These are phyloP conservation scores for Pammene aurita DNA, from an alignment of 2,888 invertebrate species.

Conservation along the genomic window DNA sequence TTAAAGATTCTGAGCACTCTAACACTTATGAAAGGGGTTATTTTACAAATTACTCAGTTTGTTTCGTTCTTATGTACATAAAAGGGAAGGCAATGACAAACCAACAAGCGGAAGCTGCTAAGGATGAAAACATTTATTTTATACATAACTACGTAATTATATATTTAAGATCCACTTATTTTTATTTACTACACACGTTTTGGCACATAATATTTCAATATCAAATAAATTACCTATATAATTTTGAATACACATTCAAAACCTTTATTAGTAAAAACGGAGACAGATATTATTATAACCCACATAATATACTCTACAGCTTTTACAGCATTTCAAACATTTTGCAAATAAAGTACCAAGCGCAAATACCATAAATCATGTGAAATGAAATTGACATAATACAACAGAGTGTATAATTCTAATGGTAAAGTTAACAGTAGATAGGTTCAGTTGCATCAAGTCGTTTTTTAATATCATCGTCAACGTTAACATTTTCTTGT, in stretches of 20 bases:
- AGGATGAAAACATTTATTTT: not conserved
- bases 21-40: slow-evolving; percentile 53
- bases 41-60: slow-evolving; percentile 45
- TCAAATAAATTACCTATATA: not conserved
- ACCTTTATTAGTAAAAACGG: too few species aligned
- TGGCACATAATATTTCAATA: slow-evolving; percentile 20
- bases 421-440: too few species aligned
- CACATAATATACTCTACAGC: not conserved
- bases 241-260: slow-evolving; percentile 18
- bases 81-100: not conserved
- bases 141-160: not conserved
- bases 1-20: slow-evolving; percentile 60
- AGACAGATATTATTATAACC: not conserved
- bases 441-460: too few species aligned
- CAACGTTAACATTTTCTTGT: too few species aligned
- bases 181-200: slow-evolving; percentile 16
- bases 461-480: too few species aligned
- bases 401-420: too few species aligned
- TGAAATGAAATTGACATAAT: too few species aligned
- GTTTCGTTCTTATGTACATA: not conserved
- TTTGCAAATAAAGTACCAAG: too few species aligned
- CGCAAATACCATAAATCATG: too few species aligned
- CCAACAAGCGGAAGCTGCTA: not conserved
- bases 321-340: too few species aligned
- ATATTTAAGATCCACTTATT: not conserved